phyloP scores from a whole-genome alignment of 2,113 vertebrate genomes.

The Hymenochirus boettgeri region DNA sequence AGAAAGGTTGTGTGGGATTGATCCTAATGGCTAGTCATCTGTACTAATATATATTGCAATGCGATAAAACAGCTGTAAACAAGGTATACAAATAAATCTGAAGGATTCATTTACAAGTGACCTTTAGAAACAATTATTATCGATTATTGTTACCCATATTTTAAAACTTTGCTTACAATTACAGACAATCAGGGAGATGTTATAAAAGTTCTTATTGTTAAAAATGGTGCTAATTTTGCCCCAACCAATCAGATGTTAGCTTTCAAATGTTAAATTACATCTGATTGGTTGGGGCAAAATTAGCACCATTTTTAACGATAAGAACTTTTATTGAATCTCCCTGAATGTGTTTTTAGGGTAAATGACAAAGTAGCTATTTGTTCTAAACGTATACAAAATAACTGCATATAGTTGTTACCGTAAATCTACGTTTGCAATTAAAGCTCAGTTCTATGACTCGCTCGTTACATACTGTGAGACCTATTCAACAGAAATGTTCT shows the following conservation, averaged over 20 bases:
- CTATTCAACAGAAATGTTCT: slow-evolving; percentile 41
- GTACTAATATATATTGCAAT: background rate
- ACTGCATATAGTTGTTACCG: slow-evolving; percentile 24
- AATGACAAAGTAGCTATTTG: background rate
- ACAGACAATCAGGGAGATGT: too few relatives aligned
- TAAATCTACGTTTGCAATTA: slow-evolving; percentile 34
- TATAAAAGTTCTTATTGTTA: too few relatives aligned
- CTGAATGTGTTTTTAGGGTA: slow-evolving; percentile 3
- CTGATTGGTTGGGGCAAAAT: too few relatives aligned
- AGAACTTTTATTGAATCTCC: too few relatives aligned
- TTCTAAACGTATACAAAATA: slow-evolving; percentile 2
- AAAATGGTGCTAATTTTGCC: too few relatives aligned
- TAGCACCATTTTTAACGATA: too few relatives aligned
- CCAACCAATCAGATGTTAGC: too few relatives aligned
- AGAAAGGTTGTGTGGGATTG: too few relatives aligned
- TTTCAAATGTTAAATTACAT: too few relatives aligned
- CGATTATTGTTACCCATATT: background rate
- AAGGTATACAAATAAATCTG: background rate
- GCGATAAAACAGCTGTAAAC: background rate
- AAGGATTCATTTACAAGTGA: background rate
- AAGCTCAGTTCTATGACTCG: slow-evolving; percentile 26
- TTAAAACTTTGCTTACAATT: background rate
- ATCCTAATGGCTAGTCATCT: background rate
- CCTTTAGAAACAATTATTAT: background rate
- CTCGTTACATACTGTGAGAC: slow-evolving; percentile 36